Evolutionary conservation across 1,140 invertebrate genomes (phyloP), one percentile per base, ranked within the genome.

Genomic region (Trachymyrmex septentrionalis): DNA sequence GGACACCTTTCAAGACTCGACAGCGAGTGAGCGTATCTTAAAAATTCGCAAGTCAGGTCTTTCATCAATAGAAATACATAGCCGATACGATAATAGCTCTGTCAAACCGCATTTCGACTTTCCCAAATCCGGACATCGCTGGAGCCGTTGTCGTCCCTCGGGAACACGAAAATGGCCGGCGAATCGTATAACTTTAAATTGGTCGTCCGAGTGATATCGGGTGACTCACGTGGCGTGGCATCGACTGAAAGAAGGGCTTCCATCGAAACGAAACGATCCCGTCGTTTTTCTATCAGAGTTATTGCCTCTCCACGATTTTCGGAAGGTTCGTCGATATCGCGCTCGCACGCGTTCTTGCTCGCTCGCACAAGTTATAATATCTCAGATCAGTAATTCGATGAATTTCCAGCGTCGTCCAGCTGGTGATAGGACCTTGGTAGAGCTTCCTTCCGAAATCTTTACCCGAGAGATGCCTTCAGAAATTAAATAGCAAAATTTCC

Each of bases 101-200:
- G 77, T 86, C 76, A 76, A 80, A 75, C 59, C 69, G 61, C 64
- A 76, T 87, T 87, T 80, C 63, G 63, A 80, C 1, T 50, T 16
- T 50, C 63, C 38, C 61, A 67, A 82, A 88, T 86, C 48, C 71
- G 55, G 12, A 14, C 66, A 27, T 30, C 66, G 27, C 59, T 24
- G 66, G 53, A 24, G 27, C 53, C 73, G 63, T 61, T 66, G 80
- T 48, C 24, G 61, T 69, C 80, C 67, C 55, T 50, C 30, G 34
- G 85, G 53, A 48, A 53, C 67, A 50, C 44, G 80, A 34, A 86
- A 90, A 89, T 85, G 75, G 82, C 76, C 89, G 76, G 85, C 78
- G 72, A 91, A 85, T 89, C 89, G 87, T 91, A 44, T 44, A 91
- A 91, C 77, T 91, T 91, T 87, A 91, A 91, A 91, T 91, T 91